A percentile compares a stretch with the other conserved stretches of the same genome.
Evolutionary conservation across 2,888 invertebrate genomes (phyloP).

Genomic region (Leucania comma): DNA sequence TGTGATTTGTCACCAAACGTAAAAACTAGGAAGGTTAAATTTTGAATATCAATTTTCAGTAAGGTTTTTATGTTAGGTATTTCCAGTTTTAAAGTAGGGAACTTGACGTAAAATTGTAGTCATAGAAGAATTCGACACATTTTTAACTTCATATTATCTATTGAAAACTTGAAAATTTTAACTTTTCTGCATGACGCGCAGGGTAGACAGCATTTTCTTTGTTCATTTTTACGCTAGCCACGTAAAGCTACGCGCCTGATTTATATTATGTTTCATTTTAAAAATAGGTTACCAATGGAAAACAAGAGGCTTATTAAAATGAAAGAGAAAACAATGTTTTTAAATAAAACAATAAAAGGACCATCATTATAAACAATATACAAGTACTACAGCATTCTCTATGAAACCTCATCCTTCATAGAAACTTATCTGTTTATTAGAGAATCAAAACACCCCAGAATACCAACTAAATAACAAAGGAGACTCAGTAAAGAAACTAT

Average conservation of each 20-base stretch:
- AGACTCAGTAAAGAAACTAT: constrained; percentile 82
- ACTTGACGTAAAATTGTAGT: no score
- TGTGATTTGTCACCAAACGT: no score
- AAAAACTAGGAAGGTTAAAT: no score
- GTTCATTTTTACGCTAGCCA: no score
- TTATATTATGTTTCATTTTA: neutral
- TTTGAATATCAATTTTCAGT: no score
- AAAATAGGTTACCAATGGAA: neutral
- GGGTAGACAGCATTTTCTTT: neutral
- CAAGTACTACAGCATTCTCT: neutral
- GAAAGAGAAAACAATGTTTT: neutral
- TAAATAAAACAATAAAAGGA: neutral
- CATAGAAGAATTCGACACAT: no score
- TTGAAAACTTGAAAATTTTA: no score
- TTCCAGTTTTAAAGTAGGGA: no score
- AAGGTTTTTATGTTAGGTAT: no score
- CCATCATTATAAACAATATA: no score
- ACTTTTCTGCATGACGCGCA: no score
- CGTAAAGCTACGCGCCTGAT: neutral
- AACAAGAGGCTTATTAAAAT: neutral
- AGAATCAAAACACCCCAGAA: constrained; percentile 55
- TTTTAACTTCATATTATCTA: no score
- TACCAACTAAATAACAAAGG: constrained; percentile 62
- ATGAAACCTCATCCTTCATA: constrained; percentile 8
- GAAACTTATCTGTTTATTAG: constrained; percentile 29